Evolutionary conservation across 2,888 invertebrate genomes (phyloP), one percentile per base, ranked within the genome.

Genomic region (Rhagonycha lutea): DNA sequence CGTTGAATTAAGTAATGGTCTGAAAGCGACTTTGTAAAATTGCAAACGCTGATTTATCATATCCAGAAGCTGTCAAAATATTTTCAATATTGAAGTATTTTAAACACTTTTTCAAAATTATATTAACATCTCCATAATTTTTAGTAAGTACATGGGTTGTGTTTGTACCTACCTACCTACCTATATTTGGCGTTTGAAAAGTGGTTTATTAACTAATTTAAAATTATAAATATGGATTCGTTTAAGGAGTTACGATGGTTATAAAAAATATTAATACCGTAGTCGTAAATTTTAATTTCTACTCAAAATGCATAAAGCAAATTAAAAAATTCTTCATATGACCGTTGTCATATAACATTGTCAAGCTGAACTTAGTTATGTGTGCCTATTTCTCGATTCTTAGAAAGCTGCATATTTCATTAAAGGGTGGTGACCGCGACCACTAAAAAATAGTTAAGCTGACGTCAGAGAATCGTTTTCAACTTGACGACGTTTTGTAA

Each of bases 341-440:
- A 47, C 47, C 47, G 47, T 47, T 47, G 47, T 47, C 47, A 47
- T 47, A 47, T 47, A 47, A 47, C 7, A n/a, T 47, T 47, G 47
- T 47, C 47, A n/a, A 47, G 47, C 47, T 47, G 47, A 69, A 69
- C 69, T 73, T 69, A 73, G 67, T 74, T 70, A 74, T 74, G 63
- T 65, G 67, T 61, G 28, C 70, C 74, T 74, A 74, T 74, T 74
- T 74, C 74, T 68, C 70, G 74, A 69, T 70, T 67, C 70, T 29
- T 18, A 60, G 67, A 70, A 70, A 14, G 61, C 60, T 70, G 74
- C 74, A 70, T 70, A 70, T 74, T 74, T 74, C 70, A 65, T 61
- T 67, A 47, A 69, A 74, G 74, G 74, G 74, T 74, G 74, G 74
- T 74, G 74, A 74, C 74, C 74, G 74, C 74, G 23, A 63, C 26